Conservation (phyloP, 2,797 vertebrate species). For the Otolemur crassicaudatus region DNA sequence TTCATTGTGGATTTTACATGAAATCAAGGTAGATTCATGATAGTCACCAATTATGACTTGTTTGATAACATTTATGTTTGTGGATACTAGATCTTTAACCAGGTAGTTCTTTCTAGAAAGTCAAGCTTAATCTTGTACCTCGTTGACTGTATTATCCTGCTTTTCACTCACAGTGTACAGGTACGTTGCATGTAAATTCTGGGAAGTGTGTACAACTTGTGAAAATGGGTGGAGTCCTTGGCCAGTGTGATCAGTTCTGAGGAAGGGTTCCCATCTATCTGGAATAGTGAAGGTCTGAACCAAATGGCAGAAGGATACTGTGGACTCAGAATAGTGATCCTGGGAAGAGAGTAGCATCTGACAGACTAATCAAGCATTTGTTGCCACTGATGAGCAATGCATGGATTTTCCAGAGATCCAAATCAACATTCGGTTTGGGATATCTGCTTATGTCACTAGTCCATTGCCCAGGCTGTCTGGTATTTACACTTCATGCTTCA, state of each 20-base stretch:
- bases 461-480: neutral
- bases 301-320: neutral
- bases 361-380: neutral
- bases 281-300: neutral
- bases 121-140: neutral
- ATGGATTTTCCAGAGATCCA: neutral
- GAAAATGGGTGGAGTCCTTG: neutral
- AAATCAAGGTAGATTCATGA: neutral
- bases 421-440: neutral
- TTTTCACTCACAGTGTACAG: neutral
- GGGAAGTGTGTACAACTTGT: neutral
- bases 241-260: neutral
- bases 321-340: neutral
- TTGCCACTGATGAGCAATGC: neutral
- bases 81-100: neutral
- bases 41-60: constrained; percentile 23
- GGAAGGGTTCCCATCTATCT: neutral
- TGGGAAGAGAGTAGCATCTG: neutral
- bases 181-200: neutral
- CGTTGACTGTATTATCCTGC: neutral
- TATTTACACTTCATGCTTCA: neutral
- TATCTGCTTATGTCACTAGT: neutral
- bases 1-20: constrained; percentile 56
- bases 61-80: neutral
- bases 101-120: neutral